Base-by-base conservation (phyloP, 2,888 invertebrate genomes). In the Pseudococcus jackbeardsleyi region DNA sequence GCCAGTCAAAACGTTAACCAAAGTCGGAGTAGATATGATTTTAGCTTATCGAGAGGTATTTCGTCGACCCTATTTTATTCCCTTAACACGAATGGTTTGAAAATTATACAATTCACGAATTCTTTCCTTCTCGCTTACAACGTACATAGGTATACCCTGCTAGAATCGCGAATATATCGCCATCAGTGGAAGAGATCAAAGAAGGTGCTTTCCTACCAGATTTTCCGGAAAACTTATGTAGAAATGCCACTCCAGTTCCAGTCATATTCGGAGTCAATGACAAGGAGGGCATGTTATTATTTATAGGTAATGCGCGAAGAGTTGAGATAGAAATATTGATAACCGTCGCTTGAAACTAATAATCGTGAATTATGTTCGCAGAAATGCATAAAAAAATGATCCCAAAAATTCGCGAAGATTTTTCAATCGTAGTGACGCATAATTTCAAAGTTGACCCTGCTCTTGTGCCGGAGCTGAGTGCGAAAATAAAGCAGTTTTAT, bases 171-270 rank as follows among this genome's bases (percentile, higher is more conserved):
- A 82, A 82, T 8, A 82, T 82, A 0, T 82, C 33, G 33, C 88
- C 88, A 8, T 88, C 88, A 0, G 88, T 88, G 0, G 88, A 88
- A 82, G 39, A 33, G 7, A 39, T 54, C 19, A 77, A 59, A 42
- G 79, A 88, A 33, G 82, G 50, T 9, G 82, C 79, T 17, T 88
- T 88, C 17, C 33, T 88, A 39, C 79, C 88, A 8, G 88, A 88
- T 82, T 15, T 15, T 1, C 77, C 79, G n/a, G 79, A 88, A 82
- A 88, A 82, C 39, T 19, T 88, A 19, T n/a, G 17, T 15, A 79
- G 82, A 39, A 54, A 1, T 11, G 82, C 82, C 8, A 19, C 79
- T 7, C 88, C 54, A 17, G 22, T 88, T 54, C 88, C 88, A 12
- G 33, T n/a, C n/a, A 88, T 88, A 54, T 39, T 54, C n/a, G 88